Evolutionary conservation across 30 jellyfish, hydroid and myxozoan genomes (phyloP).

Genomic region (Chrysaora quinquecirrha): DNA sequence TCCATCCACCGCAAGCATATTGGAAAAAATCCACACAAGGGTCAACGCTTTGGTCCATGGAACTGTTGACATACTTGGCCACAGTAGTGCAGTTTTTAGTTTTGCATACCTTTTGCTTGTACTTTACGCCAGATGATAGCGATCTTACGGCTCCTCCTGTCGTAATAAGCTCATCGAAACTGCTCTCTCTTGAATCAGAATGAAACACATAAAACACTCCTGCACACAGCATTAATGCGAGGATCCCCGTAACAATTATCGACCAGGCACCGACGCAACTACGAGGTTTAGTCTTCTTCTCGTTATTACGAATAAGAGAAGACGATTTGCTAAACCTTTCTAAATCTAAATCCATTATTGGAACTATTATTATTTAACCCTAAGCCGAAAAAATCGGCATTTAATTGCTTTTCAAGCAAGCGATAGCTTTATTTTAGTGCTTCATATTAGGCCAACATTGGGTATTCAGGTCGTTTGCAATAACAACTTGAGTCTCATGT

Average conservation of each 20-base stretch:
- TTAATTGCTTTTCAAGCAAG: not conserved
- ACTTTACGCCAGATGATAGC: conserved; percentile 36
- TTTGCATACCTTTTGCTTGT: conserved; percentile 67
- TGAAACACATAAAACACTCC: conserved; percentile 82
- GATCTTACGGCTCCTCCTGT: conserved; percentile 99
- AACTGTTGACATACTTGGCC: conserved; percentile 67
- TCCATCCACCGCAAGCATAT: conserved; percentile 99
- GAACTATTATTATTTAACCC: not conserved
- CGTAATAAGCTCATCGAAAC: conserved; percentile 87
- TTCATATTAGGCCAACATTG: not conserved
- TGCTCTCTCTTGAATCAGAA: conserved; percentile 82
- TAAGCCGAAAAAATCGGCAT: not conserved
- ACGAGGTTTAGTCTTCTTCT: conserved; percentile 37
- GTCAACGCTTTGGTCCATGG: conserved; percentile 73
- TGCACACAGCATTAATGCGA: conserved; percentile 67
- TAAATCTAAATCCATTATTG: conserved; percentile 65
- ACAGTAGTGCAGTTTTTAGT: conserved; percentile 73
- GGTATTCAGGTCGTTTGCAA: conserved; percentile 29
- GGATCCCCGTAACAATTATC: conserved; percentile 57
- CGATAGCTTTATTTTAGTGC: not conserved
- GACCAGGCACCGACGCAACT: conserved; percentile 73
- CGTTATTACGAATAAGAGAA: conserved; percentile 54
- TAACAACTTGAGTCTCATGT: conserved; percentile 58
- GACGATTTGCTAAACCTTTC: conserved; percentile 73
- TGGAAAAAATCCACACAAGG: conserved; percentile 90